Conservation (phyloP, 2,797 vertebrate species). For the Masticophis lateralis region DNA sequence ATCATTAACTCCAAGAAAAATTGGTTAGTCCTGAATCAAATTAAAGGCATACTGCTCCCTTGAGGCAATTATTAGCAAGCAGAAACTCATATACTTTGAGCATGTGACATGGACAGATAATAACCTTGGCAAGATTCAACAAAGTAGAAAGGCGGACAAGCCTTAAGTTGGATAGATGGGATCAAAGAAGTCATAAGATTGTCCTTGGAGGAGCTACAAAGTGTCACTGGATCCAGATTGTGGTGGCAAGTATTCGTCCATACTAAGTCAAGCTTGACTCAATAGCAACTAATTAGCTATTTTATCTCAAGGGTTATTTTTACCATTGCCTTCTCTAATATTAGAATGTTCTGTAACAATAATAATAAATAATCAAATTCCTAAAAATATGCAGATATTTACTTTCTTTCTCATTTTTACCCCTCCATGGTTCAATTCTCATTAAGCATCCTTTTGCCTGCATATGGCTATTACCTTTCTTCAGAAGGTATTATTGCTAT, state of each 20-base stretch:
- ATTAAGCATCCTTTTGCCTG: neutral
- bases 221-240: neutral
- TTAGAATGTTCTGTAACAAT: neutral
- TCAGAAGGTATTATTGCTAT: neutral
- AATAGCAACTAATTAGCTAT: neutral
- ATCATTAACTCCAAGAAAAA: neutral
- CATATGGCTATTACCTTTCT: neutral
- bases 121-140: neutral
- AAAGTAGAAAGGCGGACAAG: neutral
- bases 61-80: neutral
- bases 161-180: neutral
- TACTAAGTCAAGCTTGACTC: neutral
- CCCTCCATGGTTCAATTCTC: neutral
- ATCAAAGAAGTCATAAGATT: neutral
- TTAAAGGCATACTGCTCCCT: neutral
- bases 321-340: neutral
- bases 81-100: neutral
- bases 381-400: neutral
- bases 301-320: neutral
- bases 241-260: neutral
- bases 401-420: no score
- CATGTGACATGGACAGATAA: neutral
- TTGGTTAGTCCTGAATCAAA: neutral
- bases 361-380: neutral
- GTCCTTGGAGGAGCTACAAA: neutral